A percentile compares a stretch with the other conserved stretches of the same genome.
phyloP scores from a whole-genome alignment of 2,888 invertebrate genomes.

The Kuschelorhynchus macadamiae region DNA sequence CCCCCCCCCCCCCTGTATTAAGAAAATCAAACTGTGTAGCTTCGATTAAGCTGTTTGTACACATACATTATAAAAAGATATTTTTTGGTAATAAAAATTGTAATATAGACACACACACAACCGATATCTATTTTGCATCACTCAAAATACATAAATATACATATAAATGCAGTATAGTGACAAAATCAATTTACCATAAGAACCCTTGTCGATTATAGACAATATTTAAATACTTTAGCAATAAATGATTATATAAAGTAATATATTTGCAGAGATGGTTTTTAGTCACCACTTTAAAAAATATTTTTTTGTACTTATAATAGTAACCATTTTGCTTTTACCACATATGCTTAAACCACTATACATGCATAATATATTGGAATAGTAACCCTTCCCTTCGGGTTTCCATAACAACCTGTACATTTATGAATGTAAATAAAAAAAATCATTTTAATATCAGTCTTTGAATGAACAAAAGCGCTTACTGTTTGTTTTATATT shows the following conservation, averaged over 20 bases:
- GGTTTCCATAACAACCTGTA: slow-evolving; percentile 60
- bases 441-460: slow-evolving; percentile 60
- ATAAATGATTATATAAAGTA: slow-evolving; percentile 35
- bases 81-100: slow-evolving; percentile 44
- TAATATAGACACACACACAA: slow-evolving; percentile 44
- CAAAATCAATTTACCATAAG: slow-evolving; percentile 20
- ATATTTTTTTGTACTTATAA: slow-evolving; percentile 29
- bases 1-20: slow-evolving; percentile 19
- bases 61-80: slow-evolving; percentile 32
- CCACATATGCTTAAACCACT: slow-evolving; percentile 26
- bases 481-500: slow-evolving; percentile 47
- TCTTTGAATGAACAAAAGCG: slow-evolving; percentile 51
- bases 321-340: slow-evolving; percentile 28
- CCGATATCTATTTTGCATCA: slow-evolving; percentile 33
- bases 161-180: slow-evolving; percentile 42
- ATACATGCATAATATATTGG: slow-evolving; percentile 38
- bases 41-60: slow-evolving; percentile 43
- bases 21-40: slow-evolving; percentile 25
- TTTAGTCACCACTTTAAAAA: slow-evolving; percentile 30
- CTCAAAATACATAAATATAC: slow-evolving; percentile 32
- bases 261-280: slow-evolving; percentile 23
- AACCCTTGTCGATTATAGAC: slow-evolving; percentile 30
- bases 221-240: slow-evolving; percentile 41
- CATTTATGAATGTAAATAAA: slow-evolving; percentile 63
- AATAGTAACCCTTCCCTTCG: slow-evolving; percentile 15